phyloP scores from a whole-genome alignment of 2,888 invertebrate genomes.

The Labia minor region DNA sequence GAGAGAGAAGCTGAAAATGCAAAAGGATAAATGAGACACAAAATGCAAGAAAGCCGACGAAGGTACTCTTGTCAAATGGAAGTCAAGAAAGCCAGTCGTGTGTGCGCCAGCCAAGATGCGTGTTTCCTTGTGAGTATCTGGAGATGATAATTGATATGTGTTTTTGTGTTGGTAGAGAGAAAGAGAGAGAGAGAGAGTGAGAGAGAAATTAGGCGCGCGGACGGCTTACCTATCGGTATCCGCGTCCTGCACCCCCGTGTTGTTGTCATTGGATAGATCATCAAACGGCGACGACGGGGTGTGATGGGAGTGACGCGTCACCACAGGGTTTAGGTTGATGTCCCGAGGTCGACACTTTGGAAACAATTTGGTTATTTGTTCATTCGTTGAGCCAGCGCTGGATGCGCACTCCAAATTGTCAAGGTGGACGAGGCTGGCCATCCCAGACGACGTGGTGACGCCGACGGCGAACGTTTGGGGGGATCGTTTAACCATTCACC shows the following conservation, averaged over 20 bases:
- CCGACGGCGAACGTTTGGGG: slow-evolving; percentile 4
- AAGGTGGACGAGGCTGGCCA: slow-evolving; percentile 32
- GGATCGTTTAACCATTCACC: slow-evolving; percentile 7
- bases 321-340: slow-evolving; percentile 45
- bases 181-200: not conserved
- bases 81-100: slow-evolving; percentile 8
- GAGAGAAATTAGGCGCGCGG: not conserved
- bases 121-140: not conserved
- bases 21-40: not conserved
- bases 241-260: slow-evolving; percentile 42
- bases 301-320: slow-evolving; percentile 13
- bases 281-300: slow-evolving; percentile 21
- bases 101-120: slow-evolving; percentile 13
- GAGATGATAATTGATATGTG: not conserved
- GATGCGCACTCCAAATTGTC: slow-evolving; percentile 38
- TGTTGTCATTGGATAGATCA: slow-evolving; percentile 36
- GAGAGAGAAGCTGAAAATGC: not conserved
- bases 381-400: slow-evolving; percentile 35
- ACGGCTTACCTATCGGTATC: slow-evolving; percentile 36
- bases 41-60: not conserved
- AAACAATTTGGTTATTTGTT: slow-evolving; percentile 74
- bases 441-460: slow-evolving; percentile 19
- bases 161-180: slow-evolving; percentile 2
- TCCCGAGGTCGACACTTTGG: slow-evolving; percentile 74
- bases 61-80: slow-evolving; percentile 3